Conservation (phyloP, 1,140 invertebrate genomes). For the Drosophila pachea region DNA sequence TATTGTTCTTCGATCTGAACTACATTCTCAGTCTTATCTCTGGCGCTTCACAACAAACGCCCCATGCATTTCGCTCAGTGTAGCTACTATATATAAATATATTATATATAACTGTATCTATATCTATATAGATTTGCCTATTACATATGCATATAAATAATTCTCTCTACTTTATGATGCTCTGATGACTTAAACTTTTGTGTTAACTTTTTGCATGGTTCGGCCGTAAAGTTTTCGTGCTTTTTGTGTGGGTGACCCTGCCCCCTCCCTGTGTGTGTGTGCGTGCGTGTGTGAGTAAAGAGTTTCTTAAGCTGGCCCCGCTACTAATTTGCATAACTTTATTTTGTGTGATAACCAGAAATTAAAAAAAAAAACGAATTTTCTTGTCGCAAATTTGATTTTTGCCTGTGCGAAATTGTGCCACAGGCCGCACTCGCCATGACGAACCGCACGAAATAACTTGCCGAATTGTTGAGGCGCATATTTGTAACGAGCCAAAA, state of each 20-base stretch:
- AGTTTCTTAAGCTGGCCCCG: slow-evolving; percentile 24
- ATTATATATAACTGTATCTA: too few species aligned
- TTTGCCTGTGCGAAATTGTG: slow-evolving; percentile 25
- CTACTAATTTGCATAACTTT: slow-evolving; percentile 55
- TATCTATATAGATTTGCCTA: too few species aligned
- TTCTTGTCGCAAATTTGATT: slow-evolving; percentile 42
- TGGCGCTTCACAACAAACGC: too few species aligned
- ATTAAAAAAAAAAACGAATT: slow-evolving; percentile 16
- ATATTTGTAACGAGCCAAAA: slow-evolving; percentile 48
- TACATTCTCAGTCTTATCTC: too few species aligned
- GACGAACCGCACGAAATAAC: slow-evolving; percentile 20
- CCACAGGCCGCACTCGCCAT: slow-evolving; percentile 16
- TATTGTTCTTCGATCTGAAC: too few species aligned
- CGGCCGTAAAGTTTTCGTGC: slow-evolving; percentile 1
- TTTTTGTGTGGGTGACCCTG: background rate
- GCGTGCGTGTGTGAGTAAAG: background rate
- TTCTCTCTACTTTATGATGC: slow-evolving; percentile 9
- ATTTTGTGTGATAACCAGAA: slow-evolving; percentile 10
- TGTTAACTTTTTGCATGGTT: slow-evolving; percentile 7
- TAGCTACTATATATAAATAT: slow-evolving; percentile 2
- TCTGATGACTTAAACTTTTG: slow-evolving; percentile 35
- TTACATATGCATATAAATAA: slow-evolving; percentile 18
- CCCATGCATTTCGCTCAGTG: background rate
- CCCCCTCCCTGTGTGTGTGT: background rate
- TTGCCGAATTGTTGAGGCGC: slow-evolving; percentile 41